Evolutionary conservation across 2,888 invertebrate genomes (phyloP), one percentile per base, ranked within the genome.

Genomic region (Pollenia griseotomentosa): DNA sequence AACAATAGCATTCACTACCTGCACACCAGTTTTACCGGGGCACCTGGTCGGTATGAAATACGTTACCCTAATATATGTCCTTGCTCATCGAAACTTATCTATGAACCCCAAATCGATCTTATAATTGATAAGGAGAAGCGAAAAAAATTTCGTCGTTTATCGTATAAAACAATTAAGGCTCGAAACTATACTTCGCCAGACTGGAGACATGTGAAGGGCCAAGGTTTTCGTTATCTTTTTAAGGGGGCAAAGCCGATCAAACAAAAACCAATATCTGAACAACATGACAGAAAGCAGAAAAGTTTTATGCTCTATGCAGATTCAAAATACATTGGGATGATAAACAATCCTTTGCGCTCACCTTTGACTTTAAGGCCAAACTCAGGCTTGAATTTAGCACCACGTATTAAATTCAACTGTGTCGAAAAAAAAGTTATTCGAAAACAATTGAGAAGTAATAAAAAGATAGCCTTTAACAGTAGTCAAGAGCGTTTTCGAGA

Each of bases 381-480:
- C 0, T 84, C 89, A 0, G 1, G 89, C 1, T 0, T 51, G 0
- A 70, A 44, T 14, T 8, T 68, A 23, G 53, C 70, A 1, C 79
- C 68, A 10, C 44, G 23, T 16, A 63, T 90, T 12, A 82, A 61
- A 7, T 93, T 90, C 75, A 92, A 93, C 55, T 92, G 92, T 46
- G 87, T 91, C n/a, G 84, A 89, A 1, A 92, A 90, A 80, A 89
- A 89, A 0, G 40, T 90, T 5, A 68, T 79, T 0, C 90, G 93
- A 1, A 90, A 91, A 6, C 92, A 92, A 73, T 51, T 92, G 83
- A 89, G 90, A 2, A 90, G 84, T 61, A 92, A 93, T 77, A 93
- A 92, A 61, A 93, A 93, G 74, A 90, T 92, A 14, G 93, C 92
- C 1, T 93, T 93, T 23, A 88, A 89, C 44, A 92, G 93, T 44